phyloP scores from a whole-genome alignment of 2,113 vertebrate species.

The Nycticebus coucang region DNA sequence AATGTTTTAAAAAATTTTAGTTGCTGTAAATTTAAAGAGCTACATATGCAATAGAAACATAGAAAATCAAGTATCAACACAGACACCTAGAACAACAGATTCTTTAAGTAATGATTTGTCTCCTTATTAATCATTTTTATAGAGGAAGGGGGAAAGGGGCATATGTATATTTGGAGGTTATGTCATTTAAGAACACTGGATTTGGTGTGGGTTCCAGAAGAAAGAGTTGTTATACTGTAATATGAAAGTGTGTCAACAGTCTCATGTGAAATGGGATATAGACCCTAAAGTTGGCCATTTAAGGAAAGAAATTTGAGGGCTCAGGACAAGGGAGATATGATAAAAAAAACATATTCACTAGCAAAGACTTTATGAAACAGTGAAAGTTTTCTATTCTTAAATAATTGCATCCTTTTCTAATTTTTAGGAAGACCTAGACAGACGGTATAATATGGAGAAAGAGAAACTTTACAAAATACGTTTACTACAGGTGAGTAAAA shows the following conservation, averaged over 20 bases:
- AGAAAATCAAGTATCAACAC: not conserved
- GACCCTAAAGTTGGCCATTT: not conserved
- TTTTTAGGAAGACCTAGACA: conserved; percentile 93
- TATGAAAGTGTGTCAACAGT: not conserved
- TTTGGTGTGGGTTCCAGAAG: not conserved
- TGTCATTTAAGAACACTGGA: not conserved
- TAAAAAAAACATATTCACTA: not conserved
- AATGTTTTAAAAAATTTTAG: not conserved
- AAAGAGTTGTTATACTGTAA: not conserved
- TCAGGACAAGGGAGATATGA: not conserved
- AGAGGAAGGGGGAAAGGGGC: too few species aligned
- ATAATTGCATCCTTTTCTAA: conserved; percentile 52
- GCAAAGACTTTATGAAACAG: not conserved
- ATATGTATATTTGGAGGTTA: not conserved
- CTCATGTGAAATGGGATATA: not conserved
- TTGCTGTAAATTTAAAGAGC: not conserved
- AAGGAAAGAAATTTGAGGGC: not conserved
- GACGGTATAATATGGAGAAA: conserved; percentile 91
- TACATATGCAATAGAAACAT: not conserved
- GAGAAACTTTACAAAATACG: conserved; percentile 98
- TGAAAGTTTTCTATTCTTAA: not conserved
- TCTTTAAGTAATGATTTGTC: not conserved
- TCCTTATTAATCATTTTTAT: not conserved
- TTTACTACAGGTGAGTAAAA: conserved; percentile 92
- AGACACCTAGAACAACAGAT: not conserved